Percentiles rank a stretch among this genome's conserved stretches.
phyloP scores from a whole-genome alignment of 2,888 invertebrate genomes.

The Plagodis pulveraria region DNA sequence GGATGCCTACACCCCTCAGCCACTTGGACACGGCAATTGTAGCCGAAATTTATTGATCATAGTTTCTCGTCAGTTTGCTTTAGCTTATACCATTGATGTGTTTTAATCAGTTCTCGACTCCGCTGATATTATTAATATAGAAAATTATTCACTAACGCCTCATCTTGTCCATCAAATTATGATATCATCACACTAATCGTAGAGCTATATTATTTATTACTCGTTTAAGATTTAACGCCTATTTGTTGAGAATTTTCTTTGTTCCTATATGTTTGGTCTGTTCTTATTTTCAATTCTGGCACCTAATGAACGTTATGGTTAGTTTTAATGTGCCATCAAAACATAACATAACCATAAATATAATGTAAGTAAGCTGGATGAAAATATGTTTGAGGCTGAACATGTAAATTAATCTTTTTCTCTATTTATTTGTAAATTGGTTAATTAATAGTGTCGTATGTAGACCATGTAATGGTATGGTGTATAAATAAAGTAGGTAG shows the following conservation, averaged over 20 bases:
- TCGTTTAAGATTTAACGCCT: conserved; percentile 61
- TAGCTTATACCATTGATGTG: background rate
- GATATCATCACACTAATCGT: conserved; percentile 75
- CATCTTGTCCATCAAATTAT: conserved; percentile 77
- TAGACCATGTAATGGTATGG: conserved; percentile 65
- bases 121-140: conserved; percentile 53
- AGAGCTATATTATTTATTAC: conserved; percentile 68
- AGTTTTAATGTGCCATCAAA: conserved; percentile 56
- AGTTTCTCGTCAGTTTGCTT: too few species aligned
- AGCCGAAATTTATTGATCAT: too few species aligned
- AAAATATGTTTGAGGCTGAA: conserved; percentile 36
- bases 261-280: conserved; percentile 67
- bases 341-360: conserved; percentile 25
- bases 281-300: conserved; percentile 48
- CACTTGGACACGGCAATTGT: too few species aligned
- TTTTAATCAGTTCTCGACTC: conserved; percentile 11
- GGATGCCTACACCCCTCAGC: too few species aligned
- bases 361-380: conserved; percentile 21
- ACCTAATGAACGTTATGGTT: conserved; percentile 41
- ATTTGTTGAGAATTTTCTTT: conserved; percentile 47
- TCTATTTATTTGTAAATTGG: conserved; percentile 42
- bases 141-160: conserved; percentile 73
- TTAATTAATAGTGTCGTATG: conserved; percentile 43
- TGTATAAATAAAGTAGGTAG: conserved; percentile 31
- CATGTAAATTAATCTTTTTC: conserved; percentile 36